A percentile compares a stretch with the other conserved stretches of the same genome.
Evolutionary conservation across 2,888 invertebrate species (phyloP).

Genomic region (Schizaphis graminum): DNA sequence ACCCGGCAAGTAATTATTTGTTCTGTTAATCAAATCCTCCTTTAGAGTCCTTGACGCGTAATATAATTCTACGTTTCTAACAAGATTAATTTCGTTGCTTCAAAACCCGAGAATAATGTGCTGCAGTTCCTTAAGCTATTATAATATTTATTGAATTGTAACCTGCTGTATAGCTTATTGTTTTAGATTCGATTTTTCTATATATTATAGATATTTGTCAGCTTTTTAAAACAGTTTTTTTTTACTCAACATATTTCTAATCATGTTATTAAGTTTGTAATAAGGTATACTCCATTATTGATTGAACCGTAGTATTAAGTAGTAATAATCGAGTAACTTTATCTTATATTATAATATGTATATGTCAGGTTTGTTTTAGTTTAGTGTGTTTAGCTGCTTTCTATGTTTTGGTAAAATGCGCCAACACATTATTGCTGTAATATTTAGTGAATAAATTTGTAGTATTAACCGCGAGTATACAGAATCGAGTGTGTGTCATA

Average conservation of each 20-base stretch:
- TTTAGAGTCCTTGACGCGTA: not conserved
- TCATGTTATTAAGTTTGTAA: not conserved
- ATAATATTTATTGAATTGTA: not conserved
- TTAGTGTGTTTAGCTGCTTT: not conserved
- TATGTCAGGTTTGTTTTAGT: not conserved
- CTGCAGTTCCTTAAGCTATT: not conserved
- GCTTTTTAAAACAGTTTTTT: not conserved
- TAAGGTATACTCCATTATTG: not conserved
- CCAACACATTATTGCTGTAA: not conserved
- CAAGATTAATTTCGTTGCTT: slow-evolving; percentile 2
- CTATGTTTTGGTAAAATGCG: not conserved
- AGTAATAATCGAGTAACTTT: not conserved
- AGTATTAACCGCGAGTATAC: not conserved
- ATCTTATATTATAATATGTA: not conserved
- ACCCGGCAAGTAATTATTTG: slow-evolving; percentile 11
- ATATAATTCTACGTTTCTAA: slow-evolving; percentile 12
- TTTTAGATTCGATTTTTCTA: not conserved
- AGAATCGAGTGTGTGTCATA: not conserved
- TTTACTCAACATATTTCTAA: not conserved
- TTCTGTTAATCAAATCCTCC: slow-evolving; percentile 9
- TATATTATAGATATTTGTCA: not conserved
- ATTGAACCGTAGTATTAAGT: not conserved
- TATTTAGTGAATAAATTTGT: not conserved
- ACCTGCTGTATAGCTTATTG: not conserved
- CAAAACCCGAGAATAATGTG: not conserved